These are phyloP conservation scores for Speoplatyrhinus poulsoni DNA, from an alignment of 2,113 vertebrate genomes.

Conservation along the genomic window DNA sequence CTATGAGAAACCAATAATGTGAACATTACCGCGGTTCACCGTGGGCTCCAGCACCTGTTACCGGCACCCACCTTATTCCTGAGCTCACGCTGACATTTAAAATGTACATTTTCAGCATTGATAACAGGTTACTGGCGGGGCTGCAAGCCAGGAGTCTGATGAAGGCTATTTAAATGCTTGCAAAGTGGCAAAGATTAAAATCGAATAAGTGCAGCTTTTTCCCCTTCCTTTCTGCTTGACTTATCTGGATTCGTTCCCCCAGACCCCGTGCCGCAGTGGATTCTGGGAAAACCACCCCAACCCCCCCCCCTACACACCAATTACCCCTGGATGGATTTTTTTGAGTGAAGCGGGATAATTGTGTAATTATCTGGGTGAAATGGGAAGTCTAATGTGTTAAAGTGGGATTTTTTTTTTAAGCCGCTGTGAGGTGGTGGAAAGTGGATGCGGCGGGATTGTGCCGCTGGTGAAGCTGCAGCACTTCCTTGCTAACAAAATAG, in stretches of 20 bases:
- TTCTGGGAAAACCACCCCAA: slow-evolving; percentile 84
- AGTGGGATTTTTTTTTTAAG: slow-evolving; percentile 86
- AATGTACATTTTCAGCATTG: slow-evolving; percentile 94
- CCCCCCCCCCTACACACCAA: slow-evolving; percentile 78
- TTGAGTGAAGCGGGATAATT: slow-evolving; percentile 93
- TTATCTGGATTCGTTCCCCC: slow-evolving; percentile 89
- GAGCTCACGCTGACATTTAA: slow-evolving; percentile 94
- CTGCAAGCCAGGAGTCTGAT: slow-evolving; percentile 88
- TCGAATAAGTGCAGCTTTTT: slow-evolving; percentile 92
- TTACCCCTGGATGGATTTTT: slow-evolving; percentile 91
- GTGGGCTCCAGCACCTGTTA: slow-evolving; percentile 87
- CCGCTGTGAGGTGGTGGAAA: slow-evolving; percentile 65
- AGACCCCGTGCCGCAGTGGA: slow-evolving; percentile 83
- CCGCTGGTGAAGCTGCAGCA: slow-evolving; percentile 66
- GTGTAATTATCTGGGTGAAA: slow-evolving; percentile 95
- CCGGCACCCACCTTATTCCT: slow-evolving; percentile 88
- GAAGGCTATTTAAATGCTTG: slow-evolving; percentile 97
- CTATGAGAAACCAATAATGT: slow-evolving; percentile 88
- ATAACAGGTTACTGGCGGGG: slow-evolving; percentile 92
- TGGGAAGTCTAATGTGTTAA: slow-evolving; percentile 92
- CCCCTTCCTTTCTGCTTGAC: slow-evolving; percentile 66
- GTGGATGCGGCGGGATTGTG: slow-evolving; percentile 46
- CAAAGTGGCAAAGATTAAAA: slow-evolving; percentile 98
- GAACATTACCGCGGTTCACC: slow-evolving; percentile 86
- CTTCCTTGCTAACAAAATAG: slow-evolving; percentile 59